These are phyloP conservation scores for Sebastes iracundus DNA, from an alignment of 2,797 vertebrate species.

Conservation along the genomic window DNA sequence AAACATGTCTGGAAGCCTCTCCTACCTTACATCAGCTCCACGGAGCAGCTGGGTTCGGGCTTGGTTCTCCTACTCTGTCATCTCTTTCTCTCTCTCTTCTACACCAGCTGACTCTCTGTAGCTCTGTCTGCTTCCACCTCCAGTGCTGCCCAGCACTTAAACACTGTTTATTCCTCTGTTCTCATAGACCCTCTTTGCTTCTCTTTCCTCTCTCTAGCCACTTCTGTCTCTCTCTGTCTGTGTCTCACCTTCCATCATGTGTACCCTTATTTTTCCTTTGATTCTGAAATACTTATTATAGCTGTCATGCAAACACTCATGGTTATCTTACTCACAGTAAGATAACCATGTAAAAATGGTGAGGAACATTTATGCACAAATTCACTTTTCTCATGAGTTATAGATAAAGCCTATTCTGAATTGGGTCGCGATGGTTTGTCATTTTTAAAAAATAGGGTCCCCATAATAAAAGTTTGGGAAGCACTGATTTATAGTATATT, in stretches of 20 bases:
- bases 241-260: neutral
- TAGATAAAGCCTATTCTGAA: no score
- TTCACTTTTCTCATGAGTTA: no score
- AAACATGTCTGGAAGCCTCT: conserved; percentile 71
- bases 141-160: conserved; percentile 1
- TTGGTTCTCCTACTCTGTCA: conserved; percentile 41
- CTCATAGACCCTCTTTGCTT: neutral
- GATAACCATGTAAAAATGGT: no score
- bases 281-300: neutral
- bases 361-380: no score
- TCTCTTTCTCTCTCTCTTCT: conserved; percentile 15
- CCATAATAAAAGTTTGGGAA: no score
- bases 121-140: conserved; percentile 11
- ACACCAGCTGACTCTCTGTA: neutral
- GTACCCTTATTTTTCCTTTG: neutral
- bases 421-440: no score
- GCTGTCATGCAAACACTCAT: neutral
- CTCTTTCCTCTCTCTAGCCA: neutral
- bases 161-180: conserved; percentile 16
- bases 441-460: no score
- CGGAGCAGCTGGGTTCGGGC: conserved; percentile 53
- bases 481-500: no score
- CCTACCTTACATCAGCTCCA: conserved; percentile 63
- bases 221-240: neutral
- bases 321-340: neutral